Evolutionary conservation across 92 coral and sea anemone species (phyloP), one percentile per base, ranked within the genome.

Genomic region (Porites lobata): DNA sequence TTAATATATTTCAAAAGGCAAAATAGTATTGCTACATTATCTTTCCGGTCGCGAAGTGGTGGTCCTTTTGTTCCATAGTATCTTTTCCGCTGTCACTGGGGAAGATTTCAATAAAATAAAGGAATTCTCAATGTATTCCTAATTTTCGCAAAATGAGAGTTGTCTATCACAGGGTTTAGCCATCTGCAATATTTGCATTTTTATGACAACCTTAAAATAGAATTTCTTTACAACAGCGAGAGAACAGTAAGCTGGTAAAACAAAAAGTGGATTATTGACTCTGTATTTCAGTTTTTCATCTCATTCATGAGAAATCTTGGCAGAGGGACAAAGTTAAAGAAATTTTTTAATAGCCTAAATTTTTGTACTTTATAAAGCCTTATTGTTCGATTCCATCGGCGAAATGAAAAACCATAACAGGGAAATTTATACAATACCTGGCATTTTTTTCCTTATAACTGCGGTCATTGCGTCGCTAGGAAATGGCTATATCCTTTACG

Each of bases 401-500:
- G 56, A 1, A 6, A n/a, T 29, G 3, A 68, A 57, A 69, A 61
- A 69, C 43, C 4, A 17, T 4, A 58, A 18, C 78, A 38, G 57
- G 7, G 86, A 17, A 17, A 24, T 82, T 59, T 32, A 10, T 72
- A 58, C 57, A 13, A 19, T 13, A 10, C 59, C 21, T 56, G 86
- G 86, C 7, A 20, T 59, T 57, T 54, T 70, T 18, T 52, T 85
- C 26, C 75, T 85, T 10, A 4, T 85, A 22, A 38, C 75, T 12
- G 81, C 64, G 7, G 47, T 75, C 9, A 9, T 75, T 75, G 82
- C 82, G 14, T n/a, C 88, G 21, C n/a, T 52, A 38, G 82, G 88
- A 63, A 85, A 85, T 24, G 52, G 82, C 54, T 75, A 63, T 75
- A 63, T 85, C n/a, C 82, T 85, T 73, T 85, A 74, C 66, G 71